Conservation (phyloP, 2,113 vertebrate species). For the Notarius quadriscutis region DNA sequence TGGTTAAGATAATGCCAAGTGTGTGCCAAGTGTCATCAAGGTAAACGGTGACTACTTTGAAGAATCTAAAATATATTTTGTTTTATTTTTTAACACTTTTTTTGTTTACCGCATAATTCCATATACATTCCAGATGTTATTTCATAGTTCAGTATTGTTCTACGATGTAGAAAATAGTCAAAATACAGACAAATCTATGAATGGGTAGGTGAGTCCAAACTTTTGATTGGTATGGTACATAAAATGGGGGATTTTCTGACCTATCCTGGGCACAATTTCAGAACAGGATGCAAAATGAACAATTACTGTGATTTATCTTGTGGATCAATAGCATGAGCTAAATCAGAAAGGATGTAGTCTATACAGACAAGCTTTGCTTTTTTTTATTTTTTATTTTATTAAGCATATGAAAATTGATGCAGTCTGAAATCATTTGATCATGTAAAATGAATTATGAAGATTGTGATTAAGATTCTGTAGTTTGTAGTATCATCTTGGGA, state of each 20-base stretch:
- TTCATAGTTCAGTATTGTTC: no score
- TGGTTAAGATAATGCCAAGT: no score
- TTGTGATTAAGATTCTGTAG: constrained; percentile 3
- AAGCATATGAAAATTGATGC: constrained; percentile 68
- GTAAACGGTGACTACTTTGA: no score
- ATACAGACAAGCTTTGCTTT: constrained; percentile 56
- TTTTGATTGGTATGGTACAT: no score
- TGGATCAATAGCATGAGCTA: constrained; percentile 70
- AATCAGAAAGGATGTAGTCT: constrained; percentile 67
- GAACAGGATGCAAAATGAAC: constrained; percentile 24
- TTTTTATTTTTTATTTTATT: constrained; percentile 44
- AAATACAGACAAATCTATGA: no score
- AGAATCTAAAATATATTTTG: no score
- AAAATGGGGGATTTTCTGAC: neutral
- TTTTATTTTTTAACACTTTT: no score
- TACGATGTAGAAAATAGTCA: no score
- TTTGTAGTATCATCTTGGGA: constrained; percentile 27
- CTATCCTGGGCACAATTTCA: neutral
- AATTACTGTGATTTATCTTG: constrained; percentile 55
- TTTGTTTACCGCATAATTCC: no score
- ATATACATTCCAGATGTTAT: no score
- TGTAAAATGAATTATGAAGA: constrained; percentile 27
- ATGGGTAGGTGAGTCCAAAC: no score
- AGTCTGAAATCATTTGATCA: constrained; percentile 57
- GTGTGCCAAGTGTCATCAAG: no score